Percentiles rank a stretch among this genome's conserved stretches.
Conservation (phyloP, 2,888 invertebrate genomes). For the Beris morrisii region DNA sequence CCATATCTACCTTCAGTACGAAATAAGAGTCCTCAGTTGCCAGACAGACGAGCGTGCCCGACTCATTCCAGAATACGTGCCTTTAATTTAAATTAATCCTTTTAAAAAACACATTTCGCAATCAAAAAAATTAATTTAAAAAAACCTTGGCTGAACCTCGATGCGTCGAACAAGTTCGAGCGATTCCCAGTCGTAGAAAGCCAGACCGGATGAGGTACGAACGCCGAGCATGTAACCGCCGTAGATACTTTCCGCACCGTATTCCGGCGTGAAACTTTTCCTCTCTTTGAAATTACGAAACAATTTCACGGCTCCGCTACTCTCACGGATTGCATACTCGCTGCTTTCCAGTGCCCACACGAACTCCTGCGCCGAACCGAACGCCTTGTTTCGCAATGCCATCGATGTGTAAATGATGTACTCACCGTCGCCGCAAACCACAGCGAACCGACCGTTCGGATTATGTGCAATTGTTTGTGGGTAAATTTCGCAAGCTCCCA, state of each 20-base stretch:
- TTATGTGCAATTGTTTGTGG: constrained; percentile 98
- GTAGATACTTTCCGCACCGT: constrained; percentile 94
- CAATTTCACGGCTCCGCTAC: constrained; percentile 85
- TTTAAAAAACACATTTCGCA: constrained; percentile 9
- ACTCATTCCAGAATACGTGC: constrained; percentile 96
- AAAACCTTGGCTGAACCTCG: constrained; percentile 82
- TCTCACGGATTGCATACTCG: constrained; percentile 87
- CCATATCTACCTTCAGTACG: constrained; percentile 84
- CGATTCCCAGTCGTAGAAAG: constrained; percentile 98
- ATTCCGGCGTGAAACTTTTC: constrained; percentile 94
- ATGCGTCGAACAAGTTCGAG: constrained; percentile 90
- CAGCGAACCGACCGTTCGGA: constrained; percentile 90
- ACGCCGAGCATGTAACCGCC: constrained; percentile 91
- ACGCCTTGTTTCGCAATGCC: constrained; percentile 98
- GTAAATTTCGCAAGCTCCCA: constrained; percentile 99
- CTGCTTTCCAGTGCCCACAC: constrained; percentile 98
- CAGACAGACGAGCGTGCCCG: constrained; percentile 88
- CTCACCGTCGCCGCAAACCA: constrained; percentile 99
- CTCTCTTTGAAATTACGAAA: constrained; percentile 99
- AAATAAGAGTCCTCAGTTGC: constrained; percentile 96
- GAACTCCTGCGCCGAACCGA: constrained; percentile 97
- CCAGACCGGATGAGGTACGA: constrained; percentile 86
- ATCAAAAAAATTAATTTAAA: constrained; percentile 36
- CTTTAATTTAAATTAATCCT: constrained; percentile 49
- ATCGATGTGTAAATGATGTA: constrained; percentile 99